These are phyloP conservation scores for Brenthis hecate DNA, from an alignment of 2,888 invertebrate species.

Conservation along the genomic window DNA sequence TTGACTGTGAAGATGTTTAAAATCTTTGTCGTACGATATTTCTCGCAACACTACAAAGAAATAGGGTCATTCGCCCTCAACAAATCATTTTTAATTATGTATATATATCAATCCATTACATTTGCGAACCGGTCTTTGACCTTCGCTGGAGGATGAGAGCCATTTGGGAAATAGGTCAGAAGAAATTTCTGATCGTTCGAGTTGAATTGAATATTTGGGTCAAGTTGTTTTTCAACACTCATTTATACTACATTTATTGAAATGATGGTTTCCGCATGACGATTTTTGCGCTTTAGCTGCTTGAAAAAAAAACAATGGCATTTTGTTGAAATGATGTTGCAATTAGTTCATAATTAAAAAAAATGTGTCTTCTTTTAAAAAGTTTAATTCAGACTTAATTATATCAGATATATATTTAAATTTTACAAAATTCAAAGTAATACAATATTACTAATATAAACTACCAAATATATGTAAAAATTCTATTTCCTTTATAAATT, in stretches of 20 bases:
- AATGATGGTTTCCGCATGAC: not conserved
- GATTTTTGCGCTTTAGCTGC: not conserved
- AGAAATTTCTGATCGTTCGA: constrained; percentile 51
- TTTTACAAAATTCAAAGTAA: too few species aligned
- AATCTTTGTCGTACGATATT: constrained; percentile 37
- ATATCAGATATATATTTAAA: too few species aligned
- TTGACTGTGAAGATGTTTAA: not conserved
- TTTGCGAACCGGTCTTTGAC: constrained; percentile 58
- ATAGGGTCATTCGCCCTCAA: constrained; percentile 77
- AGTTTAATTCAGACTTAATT: too few species aligned
- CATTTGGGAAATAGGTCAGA: constrained; percentile 70
- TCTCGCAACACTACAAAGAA: constrained; percentile 59
- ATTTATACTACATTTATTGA: constrained; percentile 41
- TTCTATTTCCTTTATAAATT: too few species aligned
- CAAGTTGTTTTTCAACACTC: constrained; percentile 55
- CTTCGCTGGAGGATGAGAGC: constrained; percentile 55
- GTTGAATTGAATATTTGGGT: constrained; percentile 59
- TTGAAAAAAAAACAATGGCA: too few species aligned
- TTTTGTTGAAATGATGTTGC: too few species aligned
- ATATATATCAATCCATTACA: constrained; percentile 72
- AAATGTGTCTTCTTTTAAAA: too few species aligned
- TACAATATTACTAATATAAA: too few species aligned
- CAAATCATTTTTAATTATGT: constrained; percentile 81
- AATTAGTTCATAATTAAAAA: too few species aligned
- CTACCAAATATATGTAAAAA: too few species aligned